Percentiles rank a stretch among this genome's conserved stretches.
Conservation (phyloP, 1,140 invertebrate genomes). For the Steinernema khuongi region DNA sequence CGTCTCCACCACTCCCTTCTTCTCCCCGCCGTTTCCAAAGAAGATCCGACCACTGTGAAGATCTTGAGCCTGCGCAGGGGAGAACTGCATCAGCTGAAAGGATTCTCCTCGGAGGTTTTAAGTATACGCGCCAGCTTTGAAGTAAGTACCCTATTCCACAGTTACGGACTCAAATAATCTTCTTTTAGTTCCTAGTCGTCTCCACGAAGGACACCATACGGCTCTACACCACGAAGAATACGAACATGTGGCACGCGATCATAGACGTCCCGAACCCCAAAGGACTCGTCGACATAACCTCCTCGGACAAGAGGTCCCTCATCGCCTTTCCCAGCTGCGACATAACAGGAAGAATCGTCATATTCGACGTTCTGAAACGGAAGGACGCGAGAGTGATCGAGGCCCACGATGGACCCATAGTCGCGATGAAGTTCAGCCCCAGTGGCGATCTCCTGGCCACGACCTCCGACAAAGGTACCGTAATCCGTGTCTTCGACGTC, state of each 20-base stretch:
- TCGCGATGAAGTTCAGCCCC: conserved; percentile 84
- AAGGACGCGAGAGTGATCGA: conserved; percentile 60
- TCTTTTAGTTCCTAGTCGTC: conserved; percentile 79
- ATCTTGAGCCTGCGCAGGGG: too few species aligned
- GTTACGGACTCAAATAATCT: background rate
- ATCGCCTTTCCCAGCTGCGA: conserved; percentile 82
- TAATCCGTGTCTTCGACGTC: conserved; percentile 87
- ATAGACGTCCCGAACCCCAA: conserved; percentile 89
- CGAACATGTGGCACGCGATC: conserved; percentile 91
- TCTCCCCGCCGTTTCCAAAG: too few species aligned
- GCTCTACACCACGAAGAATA: conserved; percentile 96
- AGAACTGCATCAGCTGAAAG: background rate
- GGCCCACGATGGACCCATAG: conserved; percentile 90
- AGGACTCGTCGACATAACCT: conserved; percentile 84
- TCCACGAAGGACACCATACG: conserved; percentile 94
- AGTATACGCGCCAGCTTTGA: background rate
- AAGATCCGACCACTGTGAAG: too few species aligned
- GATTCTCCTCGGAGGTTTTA: background rate
- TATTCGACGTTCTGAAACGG: conserved; percentile 91
- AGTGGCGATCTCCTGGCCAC: conserved; percentile 69
- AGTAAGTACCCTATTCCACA: background rate
- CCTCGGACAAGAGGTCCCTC: conserved; percentile 74
- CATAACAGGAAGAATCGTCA: conserved; percentile 70
- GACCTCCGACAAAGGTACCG: conserved; percentile 87
- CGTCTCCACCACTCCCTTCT: background rate